Conservation (phyloP, 2,113 vertebrate genomes). For the Cyanistes caeruleus region DNA sequence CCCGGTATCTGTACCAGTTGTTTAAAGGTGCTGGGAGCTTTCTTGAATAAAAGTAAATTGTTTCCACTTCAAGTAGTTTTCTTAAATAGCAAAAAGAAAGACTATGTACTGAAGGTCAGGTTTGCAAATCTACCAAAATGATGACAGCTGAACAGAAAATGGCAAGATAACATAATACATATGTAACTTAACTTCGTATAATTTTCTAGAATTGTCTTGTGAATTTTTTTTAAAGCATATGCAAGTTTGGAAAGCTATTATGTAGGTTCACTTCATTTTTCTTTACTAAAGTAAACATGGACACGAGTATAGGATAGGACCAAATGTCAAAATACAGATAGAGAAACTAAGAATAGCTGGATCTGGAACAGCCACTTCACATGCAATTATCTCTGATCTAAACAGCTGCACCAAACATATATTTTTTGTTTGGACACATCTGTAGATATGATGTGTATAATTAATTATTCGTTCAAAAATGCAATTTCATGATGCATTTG, state of each 20-base stretch:
- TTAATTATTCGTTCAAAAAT: constrained; percentile 78
- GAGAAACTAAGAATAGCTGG: neutral
- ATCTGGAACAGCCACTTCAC: constrained; percentile 8
- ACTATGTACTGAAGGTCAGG: neutral
- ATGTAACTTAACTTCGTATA: neutral
- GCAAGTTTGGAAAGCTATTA: neutral
- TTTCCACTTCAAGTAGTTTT: neutral
- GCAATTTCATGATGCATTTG: constrained; percentile 71
- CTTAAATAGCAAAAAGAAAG: neutral
- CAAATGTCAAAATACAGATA: neutral
- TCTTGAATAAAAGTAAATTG: neutral
- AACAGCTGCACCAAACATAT: constrained; percentile 62
- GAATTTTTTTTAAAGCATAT: neutral
- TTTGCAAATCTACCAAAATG: constrained; percentile 22
- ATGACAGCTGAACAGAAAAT: constrained; percentile 12
- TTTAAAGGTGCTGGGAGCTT: neutral
- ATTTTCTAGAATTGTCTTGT: neutral
- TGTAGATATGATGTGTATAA: constrained; percentile 74
- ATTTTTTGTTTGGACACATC: constrained; percentile 70
- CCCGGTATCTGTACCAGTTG: neutral
- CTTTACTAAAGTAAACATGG: neutral
- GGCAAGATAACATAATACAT: neutral
- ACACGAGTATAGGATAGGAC: neutral
- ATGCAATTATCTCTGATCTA: constrained; percentile 33
- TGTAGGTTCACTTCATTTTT: neutral